Evolutionary conservation across 2,888 invertebrate genomes (phyloP).

Genomic region (Stenodema calcarata): DNA sequence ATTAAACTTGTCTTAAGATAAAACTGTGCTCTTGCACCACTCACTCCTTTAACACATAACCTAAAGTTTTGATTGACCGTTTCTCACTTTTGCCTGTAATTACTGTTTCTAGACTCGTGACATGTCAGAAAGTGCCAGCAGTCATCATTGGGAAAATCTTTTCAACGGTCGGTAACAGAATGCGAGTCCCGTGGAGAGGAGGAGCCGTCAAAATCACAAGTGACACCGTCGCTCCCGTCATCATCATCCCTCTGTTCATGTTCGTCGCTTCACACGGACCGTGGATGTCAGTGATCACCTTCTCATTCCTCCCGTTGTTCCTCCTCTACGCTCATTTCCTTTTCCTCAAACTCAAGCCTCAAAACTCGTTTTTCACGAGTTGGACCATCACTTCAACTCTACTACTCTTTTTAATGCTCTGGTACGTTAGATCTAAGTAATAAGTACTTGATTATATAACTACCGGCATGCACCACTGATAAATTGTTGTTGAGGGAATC

Average conservation of each 20-base stretch:
- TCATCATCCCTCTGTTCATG: slow-evolving; percentile 60
- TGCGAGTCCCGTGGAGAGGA: slow-evolving; percentile 68
- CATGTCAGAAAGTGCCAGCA: slow-evolving; percentile 60
- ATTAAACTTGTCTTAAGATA: too few species aligned
- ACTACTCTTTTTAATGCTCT: neutral
- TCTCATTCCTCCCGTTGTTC: slow-evolving; percentile 56
- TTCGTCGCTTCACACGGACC: slow-evolving; percentile 56
- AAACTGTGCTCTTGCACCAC: too few species aligned
- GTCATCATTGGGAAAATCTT: slow-evolving; percentile 61
- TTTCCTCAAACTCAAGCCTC: slow-evolving; percentile 59
- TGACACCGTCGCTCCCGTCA: slow-evolving; percentile 64
- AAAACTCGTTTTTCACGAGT: slow-evolving; percentile 76
- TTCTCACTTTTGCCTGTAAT: neutral
- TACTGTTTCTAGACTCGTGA: slow-evolving; percentile 61
- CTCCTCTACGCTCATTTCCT: slow-evolving; percentile 55
- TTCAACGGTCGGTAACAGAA: slow-evolving; percentile 65
- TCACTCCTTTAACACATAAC: too few species aligned
- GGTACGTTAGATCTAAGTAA: slow-evolving; percentile 59
- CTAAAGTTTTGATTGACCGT: too few species aligned
- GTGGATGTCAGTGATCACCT: slow-evolving; percentile 55
- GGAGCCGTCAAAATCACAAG: slow-evolving; percentile 67
- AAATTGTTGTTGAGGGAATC: too few species aligned
- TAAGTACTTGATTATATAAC: too few species aligned
- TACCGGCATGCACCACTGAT: too few species aligned
- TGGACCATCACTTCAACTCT: slow-evolving; percentile 67